These are phyloP conservation scores for Netelia fuscicornis DNA, from an alignment of 2,888 invertebrate genomes.

Conservation along the genomic window DNA sequence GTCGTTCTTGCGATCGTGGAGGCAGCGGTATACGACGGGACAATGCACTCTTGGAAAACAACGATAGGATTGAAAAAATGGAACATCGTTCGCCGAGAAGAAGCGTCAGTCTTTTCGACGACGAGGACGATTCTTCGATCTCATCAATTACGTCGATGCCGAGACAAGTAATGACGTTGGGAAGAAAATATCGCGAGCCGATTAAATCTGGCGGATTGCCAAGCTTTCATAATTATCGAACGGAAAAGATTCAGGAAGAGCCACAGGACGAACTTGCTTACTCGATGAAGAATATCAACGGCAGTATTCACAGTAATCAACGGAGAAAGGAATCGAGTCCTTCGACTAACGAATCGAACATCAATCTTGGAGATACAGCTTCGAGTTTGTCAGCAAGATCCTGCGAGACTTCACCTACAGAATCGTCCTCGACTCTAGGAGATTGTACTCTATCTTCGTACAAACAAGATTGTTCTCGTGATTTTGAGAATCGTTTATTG, in stretches of 20 bases:
- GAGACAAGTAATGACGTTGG: slow-evolving; percentile 75
- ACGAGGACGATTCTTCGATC: slow-evolving; percentile 72
- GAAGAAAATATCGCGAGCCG: slow-evolving; percentile 77
- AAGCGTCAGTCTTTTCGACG: slow-evolving; percentile 81
- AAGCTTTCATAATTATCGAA: slow-evolving; percentile 74
- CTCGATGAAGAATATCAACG: slow-evolving; percentile 48
- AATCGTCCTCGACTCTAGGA: slow-evolving; percentile 76
- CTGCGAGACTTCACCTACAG: slow-evolving; percentile 79
- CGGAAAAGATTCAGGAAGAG: slow-evolving; percentile 82
- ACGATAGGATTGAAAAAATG: slow-evolving; percentile 65
- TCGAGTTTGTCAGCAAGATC: slow-evolving; percentile 77
- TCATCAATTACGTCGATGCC: slow-evolving; percentile 73
- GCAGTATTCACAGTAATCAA: slow-evolving; percentile 19
- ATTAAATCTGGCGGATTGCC: slow-evolving; percentile 65
- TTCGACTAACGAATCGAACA: slow-evolving; percentile 71
- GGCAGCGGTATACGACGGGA: slow-evolving; percentile 80
- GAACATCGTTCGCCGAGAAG: slow-evolving; percentile 75
- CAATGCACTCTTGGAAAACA: slow-evolving; percentile 77
- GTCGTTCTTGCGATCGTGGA: slow-evolving; percentile 76
- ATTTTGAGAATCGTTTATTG: slow-evolving; percentile 79
- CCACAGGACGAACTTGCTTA: slow-evolving; percentile 74
- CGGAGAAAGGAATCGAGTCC: slow-evolving; percentile 65
- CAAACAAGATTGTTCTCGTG: slow-evolving; percentile 73
- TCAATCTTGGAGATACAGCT: slow-evolving; percentile 71
- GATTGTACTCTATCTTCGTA: slow-evolving; percentile 72